Percentiles rank a stretch among this genome's conserved stretches.
Evolutionary conservation across 2,797 vertebrate species (phyloP).

Genomic region (Sebastes minor): DNA sequence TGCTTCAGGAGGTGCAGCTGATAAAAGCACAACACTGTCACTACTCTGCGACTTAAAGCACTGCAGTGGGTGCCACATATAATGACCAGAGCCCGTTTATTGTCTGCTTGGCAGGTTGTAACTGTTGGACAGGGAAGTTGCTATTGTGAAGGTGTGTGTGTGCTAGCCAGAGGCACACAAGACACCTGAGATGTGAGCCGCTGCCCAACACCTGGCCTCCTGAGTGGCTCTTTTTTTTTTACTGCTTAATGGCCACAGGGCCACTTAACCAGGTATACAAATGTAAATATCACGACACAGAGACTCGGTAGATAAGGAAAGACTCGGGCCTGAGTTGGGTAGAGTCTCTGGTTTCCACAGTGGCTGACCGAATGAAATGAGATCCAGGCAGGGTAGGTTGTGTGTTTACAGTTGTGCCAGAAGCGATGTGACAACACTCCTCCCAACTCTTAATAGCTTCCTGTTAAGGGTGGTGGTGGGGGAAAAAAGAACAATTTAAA

Average conservation of each 20-base stretch:
- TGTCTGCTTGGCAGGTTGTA: conserved; percentile 6
- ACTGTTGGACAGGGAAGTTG: conserved; percentile 6
- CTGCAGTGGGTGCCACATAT: neutral
- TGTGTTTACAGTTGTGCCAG: conserved; percentile 48
- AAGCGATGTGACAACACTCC: conserved; percentile 22
- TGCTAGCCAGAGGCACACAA: conserved; percentile 30
- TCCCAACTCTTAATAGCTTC: conserved; percentile 12
- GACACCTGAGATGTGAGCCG: conserved; percentile 44
- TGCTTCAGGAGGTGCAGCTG: neutral
- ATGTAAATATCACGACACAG: conserved; percentile 41
- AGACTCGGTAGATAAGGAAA: conserved; percentile 29
- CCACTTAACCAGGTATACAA: conserved; percentile 39
- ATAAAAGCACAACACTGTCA: neutral
- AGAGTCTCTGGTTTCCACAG: conserved; percentile 35
- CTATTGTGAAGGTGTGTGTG: conserved; percentile 31
- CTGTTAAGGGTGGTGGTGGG: conserved; percentile 22
- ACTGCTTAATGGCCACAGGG: conserved; percentile 43
- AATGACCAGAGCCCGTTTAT: neutral
- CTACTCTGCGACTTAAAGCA: neutral
- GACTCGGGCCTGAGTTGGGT: neutral
- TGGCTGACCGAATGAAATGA: conserved; percentile 45
- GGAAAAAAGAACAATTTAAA: conserved; percentile 16
- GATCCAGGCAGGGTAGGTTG: conserved; percentile 30
- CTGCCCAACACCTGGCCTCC: conserved; percentile 46
- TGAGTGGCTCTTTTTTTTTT: neutral